Conservation (phyloP, 2,113 vertebrate species). For the Megaleporinus macrocephalus region DNA sequence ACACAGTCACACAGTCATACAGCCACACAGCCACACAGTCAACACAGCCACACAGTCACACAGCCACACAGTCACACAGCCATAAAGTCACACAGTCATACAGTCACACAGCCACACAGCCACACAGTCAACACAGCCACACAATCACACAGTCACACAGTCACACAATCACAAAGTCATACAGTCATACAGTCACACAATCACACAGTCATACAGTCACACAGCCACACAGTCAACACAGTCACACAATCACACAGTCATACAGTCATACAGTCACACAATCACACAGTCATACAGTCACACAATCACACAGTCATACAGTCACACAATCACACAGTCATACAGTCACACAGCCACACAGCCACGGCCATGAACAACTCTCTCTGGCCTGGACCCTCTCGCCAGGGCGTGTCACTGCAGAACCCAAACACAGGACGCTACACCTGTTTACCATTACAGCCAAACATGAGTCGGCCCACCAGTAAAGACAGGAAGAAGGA, state of each 20-base stretch:
- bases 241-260: too few species aligned
- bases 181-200: too few species aligned
- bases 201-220: constrained; percentile 49
- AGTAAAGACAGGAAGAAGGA: background rate
- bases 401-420: background rate
- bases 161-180: constrained; percentile 13
- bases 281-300: constrained; percentile 13
- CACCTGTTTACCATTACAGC: constrained; percentile 32
- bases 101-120: constrained; percentile 28
- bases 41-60: constrained; percentile 26
- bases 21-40: too few species aligned
- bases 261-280: constrained; percentile 43
- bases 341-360: background rate
- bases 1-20: constrained; percentile 23
- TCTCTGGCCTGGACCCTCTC: background rate
- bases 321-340: constrained; percentile 20
- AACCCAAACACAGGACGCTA: constrained; percentile 11
- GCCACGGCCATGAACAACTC: constrained; percentile 28
- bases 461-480: background rate
- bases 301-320: constrained; percentile 51
- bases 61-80: constrained; percentile 45
- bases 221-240: constrained; percentile 23
- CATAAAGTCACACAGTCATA: constrained; percentile 54
- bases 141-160: constrained; percentile 12
- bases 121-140: constrained; percentile 20